A percentile compares a stretch with the other conserved stretches of the same genome.
Evolutionary conservation across 2,113 vertebrate species (phyloP).

Genomic region (Podilymbus podiceps): DNA sequence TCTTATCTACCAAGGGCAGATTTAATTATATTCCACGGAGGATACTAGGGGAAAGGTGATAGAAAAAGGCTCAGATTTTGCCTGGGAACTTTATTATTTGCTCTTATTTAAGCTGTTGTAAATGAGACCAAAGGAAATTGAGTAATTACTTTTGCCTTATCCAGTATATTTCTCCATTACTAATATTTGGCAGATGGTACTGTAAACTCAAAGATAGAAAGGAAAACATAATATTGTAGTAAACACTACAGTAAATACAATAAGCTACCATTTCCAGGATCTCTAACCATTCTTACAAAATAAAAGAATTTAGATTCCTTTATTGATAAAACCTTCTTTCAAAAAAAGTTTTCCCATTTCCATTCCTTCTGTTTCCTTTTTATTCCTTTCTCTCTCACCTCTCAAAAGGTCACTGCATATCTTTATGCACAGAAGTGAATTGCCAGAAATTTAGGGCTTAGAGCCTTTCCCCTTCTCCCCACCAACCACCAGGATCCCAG

Average conservation of each 20-base stretch:
- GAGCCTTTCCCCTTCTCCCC: not conserved
- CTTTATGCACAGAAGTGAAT: not conserved
- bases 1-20: not conserved
- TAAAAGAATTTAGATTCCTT: not conserved
- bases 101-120: conserved; percentile 1
- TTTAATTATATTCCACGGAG: not conserved
- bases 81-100: not conserved
- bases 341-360: not conserved
- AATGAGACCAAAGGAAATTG: not conserved
- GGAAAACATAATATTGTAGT: not conserved
- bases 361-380: not conserved
- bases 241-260: not conserved
- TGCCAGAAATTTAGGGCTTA: not conserved
- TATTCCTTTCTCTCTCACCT: not conserved
- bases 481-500: not conserved
- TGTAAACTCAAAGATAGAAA: not conserved
- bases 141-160: conserved; percentile 39
- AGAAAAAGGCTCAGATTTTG: not conserved
- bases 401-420: not conserved
- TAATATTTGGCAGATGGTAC: conserved; percentile 43
- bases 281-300: not conserved
- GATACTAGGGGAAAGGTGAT: not conserved
- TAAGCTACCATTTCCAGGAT: not conserved
- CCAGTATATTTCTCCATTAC: not conserved
- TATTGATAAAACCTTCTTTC: not conserved